Evolutionary conservation across 1,140 invertebrate genomes (phyloP), one percentile per base, ranked within the genome.

Genomic region (Micrasema longulum): DNA sequence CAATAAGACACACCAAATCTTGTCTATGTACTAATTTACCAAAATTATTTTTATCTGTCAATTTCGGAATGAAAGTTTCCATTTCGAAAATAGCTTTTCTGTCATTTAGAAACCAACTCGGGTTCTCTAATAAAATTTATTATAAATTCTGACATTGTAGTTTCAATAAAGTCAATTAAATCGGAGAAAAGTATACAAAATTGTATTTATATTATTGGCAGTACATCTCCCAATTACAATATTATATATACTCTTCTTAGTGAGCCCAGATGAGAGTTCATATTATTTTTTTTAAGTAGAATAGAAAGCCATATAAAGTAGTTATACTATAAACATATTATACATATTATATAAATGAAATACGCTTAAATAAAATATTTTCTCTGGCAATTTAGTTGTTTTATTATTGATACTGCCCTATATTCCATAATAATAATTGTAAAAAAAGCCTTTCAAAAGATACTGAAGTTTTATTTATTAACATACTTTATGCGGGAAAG

Each of bases 321-420:
- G 81, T 67, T 67, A 65, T 82, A 81, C 81, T 84, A 62, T 83
- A 83, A 83, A 82, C 78, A 63, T 63, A 72, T 52, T 65, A 11
- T 65, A n/a, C n/a, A n/a, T n/a, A n/a, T n/a, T 70, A 69, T 69
- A 73, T 55, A 68, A 81, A 81, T 83, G n/a, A 84, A 84, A 84
- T 83, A 85, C 82, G 84, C 84, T 85, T 85, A 85, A 84, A 85
- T 84, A 84, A 85, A 85, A 73, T 84, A 84, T 84, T 85, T 85
- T 85, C 83, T 84, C 83, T 82, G 82, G 82, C 82, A 82, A 71
- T 74, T 36, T 23, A 77, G 79, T n/a, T n/a, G 77, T 83, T 84
- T 83, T 80, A 82, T 84, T 84, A 62, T 62, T 63, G n/a, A 20
- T 23, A 18, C 6, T 26, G 0, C 11, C 20, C 26, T 35, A 10